Base-by-base conservation (phyloP, 2,888 invertebrate genomes). In the Oxytorus armatus region DNA sequence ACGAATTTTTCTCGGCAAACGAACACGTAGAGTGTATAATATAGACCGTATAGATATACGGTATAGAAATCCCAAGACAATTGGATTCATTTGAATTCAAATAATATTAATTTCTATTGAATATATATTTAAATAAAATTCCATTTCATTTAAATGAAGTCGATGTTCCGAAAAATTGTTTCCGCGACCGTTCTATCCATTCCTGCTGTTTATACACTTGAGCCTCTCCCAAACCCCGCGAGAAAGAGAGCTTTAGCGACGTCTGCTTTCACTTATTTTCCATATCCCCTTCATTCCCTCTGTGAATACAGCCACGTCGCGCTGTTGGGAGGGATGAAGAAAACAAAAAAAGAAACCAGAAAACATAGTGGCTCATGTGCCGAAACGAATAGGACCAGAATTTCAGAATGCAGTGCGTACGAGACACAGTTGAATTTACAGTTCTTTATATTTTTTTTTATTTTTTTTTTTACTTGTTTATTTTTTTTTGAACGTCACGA, bases 281-380 rank as follows among this genome's bases (percentile, higher is more conserved):
- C 5, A 61, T 0, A 39, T 2, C 11, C 14, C 44, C 36, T 55
- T 70, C 33, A 63, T 55, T 63, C 25, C 53, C 33, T 55, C 36
- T 4, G 16, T 21, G 11, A 42, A 16, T 36, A 61, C 21, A 29
- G 1, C 29, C n/a, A 5, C 44, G 29, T 25, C 39, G 14, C 33
- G 18, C 23, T 29, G 29, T 29, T 7, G 23, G 51, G 10, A 66
- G n/a, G 16, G 47, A 21, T 23, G 8, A 33, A 39, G 44, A 61
- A 36, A 39, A 61, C n/a, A 39, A 3, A 39, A 61, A 51, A 42
- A 47, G 14, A 16, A 55, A 39, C 51, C 33, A 18, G 11, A 44
- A 59, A 66, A 68, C 73, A 73, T 25, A 53, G 73, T 73, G 53
- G 39, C 78, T 73, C 73, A 42, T 73, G 73, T 68, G 78, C 61